phyloP scores from a whole-genome alignment of 2,888 invertebrate genomes.

The Osmoderma eremita region DNA sequence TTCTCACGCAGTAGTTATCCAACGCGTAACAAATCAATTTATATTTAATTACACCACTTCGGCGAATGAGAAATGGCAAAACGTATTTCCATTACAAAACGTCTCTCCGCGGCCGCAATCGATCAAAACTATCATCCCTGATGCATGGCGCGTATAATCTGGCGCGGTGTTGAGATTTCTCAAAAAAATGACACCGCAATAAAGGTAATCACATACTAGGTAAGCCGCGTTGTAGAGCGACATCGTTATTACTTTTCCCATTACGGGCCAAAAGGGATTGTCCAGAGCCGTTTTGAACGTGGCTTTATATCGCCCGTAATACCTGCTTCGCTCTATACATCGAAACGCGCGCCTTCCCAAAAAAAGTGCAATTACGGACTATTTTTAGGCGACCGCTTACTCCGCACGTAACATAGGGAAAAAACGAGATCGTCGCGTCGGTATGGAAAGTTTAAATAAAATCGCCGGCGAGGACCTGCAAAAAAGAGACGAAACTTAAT shows the following conservation, averaged over 20 bases:
- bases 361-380: slow-evolving; percentile 16
- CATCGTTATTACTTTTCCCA: slow-evolving; percentile 28
- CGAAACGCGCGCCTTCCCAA: slow-evolving; percentile 3
- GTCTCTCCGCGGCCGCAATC: too few relatives aligned
- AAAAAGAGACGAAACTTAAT: neutral
- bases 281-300: slow-evolving; percentile 16
- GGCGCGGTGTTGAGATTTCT: slow-evolving; percentile 3
- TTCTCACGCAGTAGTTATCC: too few relatives aligned
- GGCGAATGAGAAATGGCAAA: too few relatives aligned
- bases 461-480: neutral
- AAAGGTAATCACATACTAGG: slow-evolving; percentile 31
- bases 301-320: slow-evolving; percentile 22
- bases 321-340: neutral
- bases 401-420: slow-evolving; percentile 5
- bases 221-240: slow-evolving; percentile 7
- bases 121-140: too few relatives aligned
- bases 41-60: too few relatives aligned
- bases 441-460: neutral
- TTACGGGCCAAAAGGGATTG: slow-evolving; percentile 12
- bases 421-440: neutral
- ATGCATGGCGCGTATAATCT: too few relatives aligned
- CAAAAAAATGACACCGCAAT: slow-evolving; percentile 28
- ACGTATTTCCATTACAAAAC: too few relatives aligned
- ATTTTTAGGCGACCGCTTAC: slow-evolving; percentile 18
- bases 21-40: too few relatives aligned